Evolutionary conservation across 1,140 invertebrate species (phyloP), one percentile per base, ranked within the genome.

Genomic region (Orius insidiosus): DNA sequence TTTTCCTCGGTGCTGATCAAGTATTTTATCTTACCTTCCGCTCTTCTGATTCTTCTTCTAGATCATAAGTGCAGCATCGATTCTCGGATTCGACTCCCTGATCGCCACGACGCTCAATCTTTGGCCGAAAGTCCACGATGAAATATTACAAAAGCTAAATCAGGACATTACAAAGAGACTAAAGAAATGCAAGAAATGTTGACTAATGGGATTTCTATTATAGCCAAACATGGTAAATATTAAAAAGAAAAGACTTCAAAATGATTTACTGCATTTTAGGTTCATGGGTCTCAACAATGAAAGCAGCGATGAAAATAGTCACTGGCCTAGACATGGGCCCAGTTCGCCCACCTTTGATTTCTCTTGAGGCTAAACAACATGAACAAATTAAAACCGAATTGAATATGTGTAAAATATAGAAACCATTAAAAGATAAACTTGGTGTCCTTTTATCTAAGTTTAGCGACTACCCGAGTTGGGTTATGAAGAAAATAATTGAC

Each of bases 21-120:
- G 70, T 75, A 62, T 62, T 55, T 37, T 47, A 37, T 48, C 45
- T 48, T 49, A 44, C 54, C 11, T 47, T 31, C 5, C 18, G 46
- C 1, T 48, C 32, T 30, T n/a, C n/a, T 35, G 19, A 24, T 8
- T 43, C 11, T 46, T 5, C 15, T 64, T 65, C 16, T 52, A 79
- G 76, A 52, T 77, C 38, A 59, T 78, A 19, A 62, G 69, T 0
- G 69, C 71, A 43, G 78, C 70, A 4, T 68, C 66, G 6, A 57
- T 71, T 2, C 52, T 75, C 2, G 79, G 78, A 18, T 75, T 81
- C 54, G 68, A 75, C 54, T 78, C 75, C 3, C 68, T 69, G 13
- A 80, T 81, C 51, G 66, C 71, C 34, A 76, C 76, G 1, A 68
- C 70, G 5, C 64, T 71, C 32, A 84, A 79, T 53, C 62, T 81